phyloP scores from a whole-genome alignment of 2,797 vertebrate genomes.

The Xenops minutus region DNA sequence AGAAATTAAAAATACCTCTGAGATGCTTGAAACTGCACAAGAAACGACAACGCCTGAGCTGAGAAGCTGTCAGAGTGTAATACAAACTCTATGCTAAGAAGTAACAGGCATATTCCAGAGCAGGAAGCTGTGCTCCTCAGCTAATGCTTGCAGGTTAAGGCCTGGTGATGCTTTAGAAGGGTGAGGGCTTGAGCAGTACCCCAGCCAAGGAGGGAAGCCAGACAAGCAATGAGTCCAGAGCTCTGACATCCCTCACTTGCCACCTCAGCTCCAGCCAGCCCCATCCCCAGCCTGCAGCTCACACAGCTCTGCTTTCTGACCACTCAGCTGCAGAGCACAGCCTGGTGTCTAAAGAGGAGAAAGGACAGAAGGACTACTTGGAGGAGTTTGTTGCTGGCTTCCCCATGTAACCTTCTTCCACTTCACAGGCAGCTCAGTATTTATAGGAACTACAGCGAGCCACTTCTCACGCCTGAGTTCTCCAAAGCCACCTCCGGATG shows the following conservation, averaged over 20 bases:
- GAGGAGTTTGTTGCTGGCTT: background rate
- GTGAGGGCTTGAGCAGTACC: background rate
- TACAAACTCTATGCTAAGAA: background rate
- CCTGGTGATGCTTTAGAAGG: background rate
- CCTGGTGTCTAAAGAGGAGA: background rate
- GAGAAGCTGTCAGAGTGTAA: background rate
- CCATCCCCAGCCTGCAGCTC: background rate
- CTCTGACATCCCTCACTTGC: background rate
- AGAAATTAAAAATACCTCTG: background rate
- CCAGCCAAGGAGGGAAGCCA: background rate
- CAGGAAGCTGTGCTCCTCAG: background rate
- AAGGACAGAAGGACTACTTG: background rate
- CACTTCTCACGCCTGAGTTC: background rate
- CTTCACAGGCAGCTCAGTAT: background rate
- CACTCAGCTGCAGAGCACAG: background rate
- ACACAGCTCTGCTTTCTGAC: background rate
- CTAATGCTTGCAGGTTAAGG: background rate
- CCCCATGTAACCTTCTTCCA: background rate
- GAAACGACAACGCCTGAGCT: background rate
- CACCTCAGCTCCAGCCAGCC: background rate
- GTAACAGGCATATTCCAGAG: background rate
- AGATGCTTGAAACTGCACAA: background rate
- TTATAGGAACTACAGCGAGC: background rate
- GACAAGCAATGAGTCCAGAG: background rate
- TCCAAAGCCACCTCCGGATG: background rate